A percentile compares a stretch with the other conserved stretches of the same genome.
These are phyloP conservation scores for Euphydryas editha DNA, from an alignment of 2,888 invertebrate genomes.

Conservation along the genomic window DNA sequence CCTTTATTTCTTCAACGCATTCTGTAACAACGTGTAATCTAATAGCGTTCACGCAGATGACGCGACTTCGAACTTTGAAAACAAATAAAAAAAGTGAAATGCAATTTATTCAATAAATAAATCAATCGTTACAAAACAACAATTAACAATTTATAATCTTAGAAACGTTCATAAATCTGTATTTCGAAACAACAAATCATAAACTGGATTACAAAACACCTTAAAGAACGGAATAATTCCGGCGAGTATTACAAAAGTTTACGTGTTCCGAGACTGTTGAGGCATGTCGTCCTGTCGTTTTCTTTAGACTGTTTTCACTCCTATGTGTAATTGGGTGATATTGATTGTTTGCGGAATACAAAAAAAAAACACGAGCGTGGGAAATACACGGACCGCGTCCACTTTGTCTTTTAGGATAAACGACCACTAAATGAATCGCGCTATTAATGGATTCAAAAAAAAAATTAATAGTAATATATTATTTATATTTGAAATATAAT, in stretches of 20 bases:
- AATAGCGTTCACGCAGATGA: too few relatives aligned
- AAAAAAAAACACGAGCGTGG: conserved; percentile 52
- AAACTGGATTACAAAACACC: background rate
- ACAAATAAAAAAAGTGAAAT: too few relatives aligned
- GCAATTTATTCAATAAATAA: too few relatives aligned
- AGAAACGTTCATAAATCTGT: background rate
- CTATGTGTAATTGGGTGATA: conserved; percentile 51
- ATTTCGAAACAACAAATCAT: background rate
- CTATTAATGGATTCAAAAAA: too few relatives aligned
- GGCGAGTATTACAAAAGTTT: conserved; percentile 46
- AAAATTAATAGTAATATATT: too few relatives aligned
- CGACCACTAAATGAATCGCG: background rate
- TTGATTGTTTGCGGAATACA: conserved; percentile 47
- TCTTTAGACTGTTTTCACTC: conserved; percentile 48
- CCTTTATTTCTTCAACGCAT: too few relatives aligned
- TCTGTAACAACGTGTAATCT: too few relatives aligned
- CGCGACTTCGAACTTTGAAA: too few relatives aligned
- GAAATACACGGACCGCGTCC: conserved; percentile 49
- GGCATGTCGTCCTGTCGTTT: conserved; percentile 44
- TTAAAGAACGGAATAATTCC: background rate
- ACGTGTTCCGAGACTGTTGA: conserved; percentile 49
- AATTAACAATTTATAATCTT: too few relatives aligned
- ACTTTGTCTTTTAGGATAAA: conserved; percentile 44
- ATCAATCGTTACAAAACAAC: too few relatives aligned
- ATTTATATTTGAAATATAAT: too few relatives aligned